Percentiles rank a stretch among this genome's conserved stretches.
phyloP scores from a whole-genome alignment of 2,888 invertebrate genomes.

The Drosophila borborema region DNA sequence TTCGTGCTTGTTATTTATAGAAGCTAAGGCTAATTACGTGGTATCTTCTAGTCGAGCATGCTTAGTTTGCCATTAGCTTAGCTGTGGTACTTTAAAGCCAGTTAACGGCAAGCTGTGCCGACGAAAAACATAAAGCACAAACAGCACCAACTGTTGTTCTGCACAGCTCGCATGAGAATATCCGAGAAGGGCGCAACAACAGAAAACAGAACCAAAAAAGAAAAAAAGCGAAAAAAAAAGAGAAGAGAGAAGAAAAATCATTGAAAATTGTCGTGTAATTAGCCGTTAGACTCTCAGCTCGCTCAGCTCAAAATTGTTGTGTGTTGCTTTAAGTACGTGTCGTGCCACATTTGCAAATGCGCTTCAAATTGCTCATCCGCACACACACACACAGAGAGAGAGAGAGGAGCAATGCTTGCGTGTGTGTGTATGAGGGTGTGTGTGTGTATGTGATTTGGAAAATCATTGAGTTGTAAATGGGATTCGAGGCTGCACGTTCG shows the following conservation, averaged over 20 bases:
- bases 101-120: constrained; percentile 15
- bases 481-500: constrained; percentile 62
- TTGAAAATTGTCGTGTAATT: constrained; percentile 56
- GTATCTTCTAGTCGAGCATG: background rate
- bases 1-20: background rate
- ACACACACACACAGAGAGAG: constrained; percentile 10
- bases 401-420: background rate
- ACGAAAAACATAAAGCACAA: constrained; percentile 38
- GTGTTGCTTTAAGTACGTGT: constrained; percentile 64
- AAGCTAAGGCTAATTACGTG: background rate
- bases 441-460: constrained; percentile 54
- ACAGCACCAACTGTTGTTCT: constrained; percentile 20
- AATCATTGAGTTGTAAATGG: constrained; percentile 70
- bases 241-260: constrained; percentile 31
- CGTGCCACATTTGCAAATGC: constrained; percentile 65
- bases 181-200: constrained; percentile 19
- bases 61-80: background rate
- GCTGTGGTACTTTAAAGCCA: constrained; percentile 23
- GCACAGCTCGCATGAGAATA: constrained; percentile 7
- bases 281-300: constrained; percentile 45
- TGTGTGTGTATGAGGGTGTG: background rate
- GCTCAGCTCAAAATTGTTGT: constrained; percentile 28
- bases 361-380: constrained; percentile 62
- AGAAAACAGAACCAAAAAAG: background rate
- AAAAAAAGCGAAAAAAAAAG: background rate